phyloP scores from a whole-genome alignment of 1,140 invertebrate genomes.

The Rhysida immarginata region DNA sequence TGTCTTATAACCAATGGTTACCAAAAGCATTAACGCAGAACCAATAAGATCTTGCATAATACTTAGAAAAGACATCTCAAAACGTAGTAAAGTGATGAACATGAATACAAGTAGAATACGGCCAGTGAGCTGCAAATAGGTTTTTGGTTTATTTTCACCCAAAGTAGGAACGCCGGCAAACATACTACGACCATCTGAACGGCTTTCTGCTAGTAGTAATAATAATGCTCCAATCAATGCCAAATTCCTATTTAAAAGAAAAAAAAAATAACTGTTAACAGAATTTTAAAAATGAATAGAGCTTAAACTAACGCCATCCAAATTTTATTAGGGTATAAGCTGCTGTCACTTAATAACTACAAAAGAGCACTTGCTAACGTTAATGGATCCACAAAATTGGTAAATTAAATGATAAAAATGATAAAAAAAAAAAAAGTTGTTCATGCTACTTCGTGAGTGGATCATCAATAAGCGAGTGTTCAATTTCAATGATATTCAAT shows the following conservation, averaged over 20 bases:
- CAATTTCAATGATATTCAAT: no score
- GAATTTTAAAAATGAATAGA: no score
- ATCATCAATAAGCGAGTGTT: no score
- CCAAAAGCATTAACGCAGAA: constrained; percentile 84
- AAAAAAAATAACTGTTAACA: no score
- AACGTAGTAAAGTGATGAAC: constrained; percentile 91
- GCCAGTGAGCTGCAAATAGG: constrained; percentile 88
- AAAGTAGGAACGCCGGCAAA: constrained; percentile 96
- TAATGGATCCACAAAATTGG: no score
- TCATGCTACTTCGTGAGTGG: no score
- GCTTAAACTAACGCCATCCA: no score
- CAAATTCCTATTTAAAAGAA: constrained; percentile 84
- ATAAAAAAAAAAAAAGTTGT: no score
- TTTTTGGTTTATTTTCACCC: constrained; percentile 94
- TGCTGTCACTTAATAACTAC: no score
- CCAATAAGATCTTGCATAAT: constrained; percentile 81
- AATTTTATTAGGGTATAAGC: no score
- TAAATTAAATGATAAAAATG: no score
- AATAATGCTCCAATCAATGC: constrained; percentile 90
- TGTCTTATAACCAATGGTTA: constrained; percentile 96
- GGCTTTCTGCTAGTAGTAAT: constrained; percentile 83
- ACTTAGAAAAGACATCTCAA: constrained; percentile 77
- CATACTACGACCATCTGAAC: constrained; percentile 76
- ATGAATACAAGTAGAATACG: constrained; percentile 93
- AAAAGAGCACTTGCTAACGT: no score